Conservation (phyloP, 2,888 invertebrate species). For the Alviniconcha strummeri region DNA sequence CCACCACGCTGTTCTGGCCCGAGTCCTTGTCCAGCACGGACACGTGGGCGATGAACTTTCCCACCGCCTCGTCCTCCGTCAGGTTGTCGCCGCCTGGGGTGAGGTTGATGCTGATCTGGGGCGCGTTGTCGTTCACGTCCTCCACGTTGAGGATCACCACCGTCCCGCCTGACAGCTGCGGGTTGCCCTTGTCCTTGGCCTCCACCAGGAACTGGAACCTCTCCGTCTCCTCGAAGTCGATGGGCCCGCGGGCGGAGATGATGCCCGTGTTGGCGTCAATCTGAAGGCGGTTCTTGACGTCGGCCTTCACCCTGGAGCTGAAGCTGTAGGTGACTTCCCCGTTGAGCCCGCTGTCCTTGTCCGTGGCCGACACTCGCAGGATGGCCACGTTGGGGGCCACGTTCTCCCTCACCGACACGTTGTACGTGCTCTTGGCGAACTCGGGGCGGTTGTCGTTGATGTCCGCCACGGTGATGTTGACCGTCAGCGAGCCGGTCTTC, state of each 20-base stretch:
- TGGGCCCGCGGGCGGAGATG: conserved; percentile 84
- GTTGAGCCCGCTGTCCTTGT: conserved; percentile 89
- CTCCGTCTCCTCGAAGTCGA: conserved; percentile 87
- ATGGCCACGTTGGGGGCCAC: conserved; percentile 50
- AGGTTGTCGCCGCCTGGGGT: conserved; percentile 83
- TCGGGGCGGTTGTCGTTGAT: conserved; percentile 62
- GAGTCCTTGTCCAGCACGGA: conserved; percentile 78
- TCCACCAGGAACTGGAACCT: conserved; percentile 82
- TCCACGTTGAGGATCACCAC: conserved; percentile 75
- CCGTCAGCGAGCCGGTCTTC: conserved; percentile 55
- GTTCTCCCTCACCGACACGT: conserved; percentile 56
- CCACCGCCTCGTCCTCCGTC: conserved; percentile 84
- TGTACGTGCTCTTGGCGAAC: conserved; percentile 54
- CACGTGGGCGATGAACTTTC: conserved; percentile 94
- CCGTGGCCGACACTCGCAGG: conserved; percentile 83
- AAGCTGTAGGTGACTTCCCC: conserved; percentile 75
- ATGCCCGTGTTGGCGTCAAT: conserved; percentile 88
- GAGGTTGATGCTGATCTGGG: conserved; percentile 86
- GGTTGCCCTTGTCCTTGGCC: conserved; percentile 56
- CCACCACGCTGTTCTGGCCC: conserved; percentile 60
- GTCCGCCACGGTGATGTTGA: conserved; percentile 63
- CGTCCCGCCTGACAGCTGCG: conserved; percentile 74
- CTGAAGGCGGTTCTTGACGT: conserved; percentile 51
- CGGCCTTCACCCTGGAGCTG: conserved; percentile 52
- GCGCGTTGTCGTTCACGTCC: conserved; percentile 82